These are phyloP conservation scores for Aplochiton taeniatus DNA, from an alignment of 2,797 vertebrate genomes.

Conservation along the genomic window DNA sequence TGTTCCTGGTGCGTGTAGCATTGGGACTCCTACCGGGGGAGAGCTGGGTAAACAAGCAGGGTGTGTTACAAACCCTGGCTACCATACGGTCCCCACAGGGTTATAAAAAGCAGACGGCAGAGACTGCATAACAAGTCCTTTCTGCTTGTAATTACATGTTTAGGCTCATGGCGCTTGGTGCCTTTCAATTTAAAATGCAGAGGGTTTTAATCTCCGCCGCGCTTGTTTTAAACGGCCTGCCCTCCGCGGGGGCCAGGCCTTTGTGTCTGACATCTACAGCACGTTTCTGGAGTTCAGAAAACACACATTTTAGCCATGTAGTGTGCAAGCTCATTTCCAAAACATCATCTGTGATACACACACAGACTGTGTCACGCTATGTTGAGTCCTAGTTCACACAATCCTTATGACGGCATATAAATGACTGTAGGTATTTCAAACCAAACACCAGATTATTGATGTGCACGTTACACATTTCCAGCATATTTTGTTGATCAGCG, in stretches of 20 bases:
- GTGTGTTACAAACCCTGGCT: conserved; percentile 55
- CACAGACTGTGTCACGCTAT: too few species aligned
- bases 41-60: conserved; percentile 57
- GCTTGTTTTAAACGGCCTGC: conserved; percentile 17
- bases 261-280: conserved; percentile 2
- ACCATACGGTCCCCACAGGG: conserved; percentile 45
- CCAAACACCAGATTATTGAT: too few species aligned
- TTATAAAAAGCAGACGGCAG: conserved; percentile 65
- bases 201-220: conserved; percentile 36
- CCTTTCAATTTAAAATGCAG: conserved; percentile 57
- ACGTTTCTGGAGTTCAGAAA: too few species aligned
- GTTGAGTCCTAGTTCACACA: too few species aligned
- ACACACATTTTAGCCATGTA: too few species aligned
- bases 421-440: too few species aligned
- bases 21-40: conserved; percentile 26
- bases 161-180: conserved; percentile 50
- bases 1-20: too few species aligned
- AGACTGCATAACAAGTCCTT: conserved; percentile 48
- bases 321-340: too few species aligned
- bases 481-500: too few species aligned
- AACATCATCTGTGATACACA: too few species aligned
- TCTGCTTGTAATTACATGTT: conserved; percentile 66
- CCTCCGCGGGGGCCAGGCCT: conserved; percentile 14
- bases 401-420: too few species aligned
- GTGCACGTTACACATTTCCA: too few species aligned